These are phyloP conservation scores for Trachythela sp. DNA, from an alignment of 64 coral and sea anemone genomes.

Conservation along the genomic window DNA sequence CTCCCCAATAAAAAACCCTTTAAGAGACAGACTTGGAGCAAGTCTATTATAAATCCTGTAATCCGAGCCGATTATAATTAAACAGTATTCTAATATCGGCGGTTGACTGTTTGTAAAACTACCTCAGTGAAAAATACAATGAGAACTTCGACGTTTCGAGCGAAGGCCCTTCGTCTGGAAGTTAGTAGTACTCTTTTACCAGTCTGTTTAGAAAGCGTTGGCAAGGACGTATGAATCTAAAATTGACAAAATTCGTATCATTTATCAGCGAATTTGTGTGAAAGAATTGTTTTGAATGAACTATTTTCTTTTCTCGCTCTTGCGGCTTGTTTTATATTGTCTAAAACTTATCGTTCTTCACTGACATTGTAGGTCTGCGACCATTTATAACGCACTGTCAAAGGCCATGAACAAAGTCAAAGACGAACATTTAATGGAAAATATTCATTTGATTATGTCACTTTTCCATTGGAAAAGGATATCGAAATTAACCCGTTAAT, in stretches of 20 bases:
- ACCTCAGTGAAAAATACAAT: not conserved
- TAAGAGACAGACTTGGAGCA: too few relatives aligned
- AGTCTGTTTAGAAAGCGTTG: too few relatives aligned
- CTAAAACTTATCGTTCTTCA: not conserved
- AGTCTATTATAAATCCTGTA: not conserved
- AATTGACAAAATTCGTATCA: too few relatives aligned
- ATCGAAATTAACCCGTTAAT: not conserved
- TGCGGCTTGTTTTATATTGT: not conserved
- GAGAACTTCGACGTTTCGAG: not conserved
- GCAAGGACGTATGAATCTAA: too few relatives aligned
- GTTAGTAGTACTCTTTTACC: too few relatives aligned
- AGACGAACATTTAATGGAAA: too few relatives aligned
- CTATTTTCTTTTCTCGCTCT: not conserved
- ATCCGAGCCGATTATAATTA: not conserved
- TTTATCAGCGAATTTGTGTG: too few relatives aligned
- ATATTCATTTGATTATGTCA: too few relatives aligned
- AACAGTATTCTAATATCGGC: not conserved
- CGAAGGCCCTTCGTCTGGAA: too few relatives aligned
- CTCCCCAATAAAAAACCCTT: too few relatives aligned
- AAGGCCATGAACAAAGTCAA: too few relatives aligned
- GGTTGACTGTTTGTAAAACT: not conserved
- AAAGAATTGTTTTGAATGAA: too few relatives aligned
- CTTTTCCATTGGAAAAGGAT: not conserved
- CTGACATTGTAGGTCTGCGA: not conserved
- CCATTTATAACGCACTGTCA: not conserved